Evolutionary conservation across 2,888 invertebrate genomes (phyloP), one percentile per base, ranked within the genome.

Genomic region (Ariolimax columbianus): DNA sequence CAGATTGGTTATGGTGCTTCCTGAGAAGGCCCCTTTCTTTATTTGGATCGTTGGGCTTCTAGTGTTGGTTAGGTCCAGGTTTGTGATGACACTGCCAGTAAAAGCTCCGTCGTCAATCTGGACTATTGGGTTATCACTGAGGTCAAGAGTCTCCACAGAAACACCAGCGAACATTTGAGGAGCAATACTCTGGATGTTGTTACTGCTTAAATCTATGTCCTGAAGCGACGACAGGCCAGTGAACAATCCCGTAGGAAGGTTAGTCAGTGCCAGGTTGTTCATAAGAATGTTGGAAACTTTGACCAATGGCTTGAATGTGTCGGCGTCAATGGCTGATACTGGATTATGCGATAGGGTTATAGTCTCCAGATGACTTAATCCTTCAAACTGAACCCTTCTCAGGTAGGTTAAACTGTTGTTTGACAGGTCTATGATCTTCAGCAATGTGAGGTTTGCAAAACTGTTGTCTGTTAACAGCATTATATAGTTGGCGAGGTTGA

Each of bases 31-130:
- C 0, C 40, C 59, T 3, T 33, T 55, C 19, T 36, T 38, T 4
- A 77, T 30, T 6, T 47, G 14, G 75, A 33, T 23, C 0, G 78
- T 11, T 19, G 38, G 82, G 30, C 90, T 87, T 6, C 77, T 47
- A 70, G 90, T 90, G 36, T 81, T 84, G 11, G 86, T 87, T 14
- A 91, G 81, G 78, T 87, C 88, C 23, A 91, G 79, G 26, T 77
- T 86, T 43, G 83, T 84, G 14, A 90, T 79, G 17, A 38, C 82
- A 9, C 90, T 77, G 0, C 87, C 84, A n/a, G 77, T 63, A 26
- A 89, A 83, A 36, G 80, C 86, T 6, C 59, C 73, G 19, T 19
- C 51, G 23, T 72, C 82, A 38, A 82, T 82, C n/a, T 73, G 4
- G 38, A 43, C 26, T 47, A 82, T 36, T 17, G 82, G 82, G 26